Percentiles rank a stretch among this genome's conserved stretches.
phyloP scores from a whole-genome alignment of 1,140 invertebrate species.

The Nasonia giraulti region DNA sequence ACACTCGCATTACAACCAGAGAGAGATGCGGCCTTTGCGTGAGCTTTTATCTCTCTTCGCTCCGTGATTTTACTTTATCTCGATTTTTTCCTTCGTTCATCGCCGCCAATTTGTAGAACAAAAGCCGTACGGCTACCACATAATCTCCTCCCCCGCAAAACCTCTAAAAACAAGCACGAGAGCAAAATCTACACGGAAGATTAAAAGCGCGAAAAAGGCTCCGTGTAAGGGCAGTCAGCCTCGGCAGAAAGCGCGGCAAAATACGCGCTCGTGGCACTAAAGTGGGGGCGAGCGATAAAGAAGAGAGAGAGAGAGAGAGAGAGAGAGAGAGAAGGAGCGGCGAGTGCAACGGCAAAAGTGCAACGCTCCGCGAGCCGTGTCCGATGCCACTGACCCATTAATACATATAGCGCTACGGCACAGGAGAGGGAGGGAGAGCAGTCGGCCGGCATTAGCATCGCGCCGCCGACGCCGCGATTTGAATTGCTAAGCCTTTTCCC shows the following conservation, averaged over 20 bases:
- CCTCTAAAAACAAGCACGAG: too few species aligned
- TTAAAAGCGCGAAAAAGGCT: too few species aligned
- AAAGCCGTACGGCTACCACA: too few species aligned
- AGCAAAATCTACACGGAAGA: too few species aligned
- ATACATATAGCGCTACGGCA: conserved; percentile 65
- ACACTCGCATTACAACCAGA: neutral
- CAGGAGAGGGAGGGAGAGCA: conserved; percentile 19
- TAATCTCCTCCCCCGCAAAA: too few species aligned
- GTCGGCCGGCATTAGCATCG: conserved; percentile 25
- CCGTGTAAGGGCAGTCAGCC: too few species aligned
- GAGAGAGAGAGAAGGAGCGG: conserved; percentile 38
- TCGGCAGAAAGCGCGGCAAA: neutral
- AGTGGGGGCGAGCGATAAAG: conserved; percentile 11
- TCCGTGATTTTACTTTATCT: too few species aligned
- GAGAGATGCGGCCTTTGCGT: neutral
- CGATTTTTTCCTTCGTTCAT: too few species aligned
- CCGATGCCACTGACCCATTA: conserved; percentile 73
- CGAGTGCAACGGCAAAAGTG: conserved; percentile 63
- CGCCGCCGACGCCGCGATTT: conserved; percentile 54
- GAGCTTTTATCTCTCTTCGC: too few species aligned
- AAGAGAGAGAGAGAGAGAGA: conserved; percentile 6
- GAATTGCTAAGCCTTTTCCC: conserved; percentile 62
- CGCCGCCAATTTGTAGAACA: too few species aligned
- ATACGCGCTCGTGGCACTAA: neutral
- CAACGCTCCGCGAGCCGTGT: conserved; percentile 65